Base-by-base conservation (phyloP, 2,888 invertebrate genomes). In the Chalcosyrphus nemorum region DNA sequence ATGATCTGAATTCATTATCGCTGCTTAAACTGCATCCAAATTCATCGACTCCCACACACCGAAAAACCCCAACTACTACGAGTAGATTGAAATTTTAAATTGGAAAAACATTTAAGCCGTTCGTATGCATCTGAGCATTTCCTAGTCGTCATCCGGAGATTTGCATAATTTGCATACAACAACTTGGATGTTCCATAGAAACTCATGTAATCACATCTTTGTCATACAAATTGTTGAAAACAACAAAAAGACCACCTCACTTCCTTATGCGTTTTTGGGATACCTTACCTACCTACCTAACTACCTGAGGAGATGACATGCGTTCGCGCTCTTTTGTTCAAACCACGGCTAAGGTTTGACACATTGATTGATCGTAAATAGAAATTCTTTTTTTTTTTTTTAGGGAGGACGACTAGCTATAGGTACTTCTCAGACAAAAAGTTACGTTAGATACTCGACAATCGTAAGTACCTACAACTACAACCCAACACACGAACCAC, bases 151-250 rank as follows among this genome's bases (percentile, higher is more conserved):
- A 59, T 32, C 54, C 6, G 7, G 11, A n/a, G 63, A 81, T 81
- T 81, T 76, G 68, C 81, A 81, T 75, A 65, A 38, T 38, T 38
- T 38, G n/a, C 35, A 29, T 27, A 35, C 41, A n/a, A 50, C 81
- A 70, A 56, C 57, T 63, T 19, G 21, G 45, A 11, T 15, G 6
- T 35, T 32, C 32, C 43, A 54, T 45, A 71, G 47, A 63, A 57
- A 65, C 47, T 24, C 29, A 45, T 74, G 74, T 52, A 65, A 66
- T 68, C 50, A 63, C 81, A 78, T 66, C 78, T 74, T 72, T 68
- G 82, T 63, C 72, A 82, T 82, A 82, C 82, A 82, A 82, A 82
- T 82, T 72, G 32, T 13, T n/a, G n/a, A n/a, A n/a, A n/a, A n/a
- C n/a, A n/a, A n/a, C 47, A 4, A 50, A 50, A 35, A 35, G 19